Evolutionary conservation across 2,113 vertebrate genomes (phyloP).

Genomic region (Pollachius pollachius): DNA sequence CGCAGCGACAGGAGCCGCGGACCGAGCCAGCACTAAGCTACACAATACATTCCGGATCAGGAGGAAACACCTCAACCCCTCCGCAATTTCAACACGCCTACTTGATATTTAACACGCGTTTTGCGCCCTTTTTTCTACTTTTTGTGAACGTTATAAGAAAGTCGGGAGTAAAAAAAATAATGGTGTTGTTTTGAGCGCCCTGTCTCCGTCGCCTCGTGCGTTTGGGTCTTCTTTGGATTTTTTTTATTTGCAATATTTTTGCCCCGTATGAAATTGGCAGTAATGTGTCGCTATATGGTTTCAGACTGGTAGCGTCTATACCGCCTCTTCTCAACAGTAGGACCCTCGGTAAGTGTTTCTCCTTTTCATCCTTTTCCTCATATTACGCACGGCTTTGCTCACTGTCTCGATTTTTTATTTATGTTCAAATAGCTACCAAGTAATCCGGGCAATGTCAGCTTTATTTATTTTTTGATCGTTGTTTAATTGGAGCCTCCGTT

Average conservation of each 20-base stretch:
- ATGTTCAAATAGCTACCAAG: conserved; percentile 41
- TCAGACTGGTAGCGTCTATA: conserved; percentile 84
- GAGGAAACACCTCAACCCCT: conserved; percentile 55
- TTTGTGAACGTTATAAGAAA: conserved; percentile 18
- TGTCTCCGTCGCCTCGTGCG: conserved; percentile 5
- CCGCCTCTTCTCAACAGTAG: conserved; percentile 86
- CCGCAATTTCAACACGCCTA: conserved; percentile 18
- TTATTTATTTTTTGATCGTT: conserved; percentile 79
- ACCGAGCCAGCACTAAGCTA: conserved; percentile 72
- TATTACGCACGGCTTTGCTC: conserved; percentile 41
- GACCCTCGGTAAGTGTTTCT: conserved; percentile 85
- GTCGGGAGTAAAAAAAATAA: conserved; percentile 61
- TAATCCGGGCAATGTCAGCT: conserved; percentile 62
- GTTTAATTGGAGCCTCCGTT: conserved; percentile 71
- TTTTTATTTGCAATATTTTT: conserved; percentile 49
- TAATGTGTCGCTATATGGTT: conserved; percentile 87
- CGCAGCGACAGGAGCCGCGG: conserved; percentile 87
- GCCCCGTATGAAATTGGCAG: conserved; percentile 62
- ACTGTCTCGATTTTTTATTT: conserved; percentile 33
- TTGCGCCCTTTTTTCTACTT: no score
- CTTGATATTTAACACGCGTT: neutral
- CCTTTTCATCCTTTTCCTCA: conserved; percentile 51
- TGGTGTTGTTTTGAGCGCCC: conserved; percentile 72
- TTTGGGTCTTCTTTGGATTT: conserved; percentile 30
- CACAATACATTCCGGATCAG: conserved; percentile 66